These are phyloP conservation scores for Geotrypetes seraphini DNA, from an alignment of 2,797 vertebrate species.

Conservation along the genomic window DNA sequence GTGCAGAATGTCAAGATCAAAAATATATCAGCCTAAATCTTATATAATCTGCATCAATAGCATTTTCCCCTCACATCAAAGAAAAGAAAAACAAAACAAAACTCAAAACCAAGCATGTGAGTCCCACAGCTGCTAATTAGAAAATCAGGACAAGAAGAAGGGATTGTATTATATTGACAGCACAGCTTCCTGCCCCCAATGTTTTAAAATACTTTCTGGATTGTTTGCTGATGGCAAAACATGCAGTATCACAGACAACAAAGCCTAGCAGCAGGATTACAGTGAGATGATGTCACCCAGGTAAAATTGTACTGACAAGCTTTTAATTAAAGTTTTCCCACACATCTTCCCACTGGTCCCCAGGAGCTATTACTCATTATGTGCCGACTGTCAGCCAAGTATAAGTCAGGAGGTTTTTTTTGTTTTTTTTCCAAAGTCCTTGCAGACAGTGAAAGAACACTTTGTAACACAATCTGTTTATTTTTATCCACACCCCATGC, in stretches of 20 bases:
- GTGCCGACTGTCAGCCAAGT: slow-evolving; percentile 63
- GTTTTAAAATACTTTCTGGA: slow-evolving; percentile 55
- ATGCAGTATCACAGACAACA: slow-evolving; percentile 59
- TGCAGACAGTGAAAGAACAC: slow-evolving; percentile 67
- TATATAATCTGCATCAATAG: too few relatives aligned
- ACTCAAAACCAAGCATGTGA: too few relatives aligned
- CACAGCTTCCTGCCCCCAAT: slow-evolving; percentile 16
- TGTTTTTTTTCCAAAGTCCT: slow-evolving; percentile 64
- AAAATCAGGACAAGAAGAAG: slow-evolving; percentile 49
- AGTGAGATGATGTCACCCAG: slow-evolving; percentile 74
- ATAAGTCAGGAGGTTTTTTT: slow-evolving; percentile 64
- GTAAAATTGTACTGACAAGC: slow-evolving; percentile 80
- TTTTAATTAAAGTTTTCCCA: slow-evolving; percentile 94
- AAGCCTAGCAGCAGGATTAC: slow-evolving; percentile 61
- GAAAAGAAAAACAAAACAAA: too few relatives aligned
- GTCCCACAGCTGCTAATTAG: slow-evolving; percentile 48
- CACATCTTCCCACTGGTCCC: slow-evolving; percentile 64
- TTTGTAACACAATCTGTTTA: slow-evolving; percentile 75
- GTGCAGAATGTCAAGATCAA: too few relatives aligned
- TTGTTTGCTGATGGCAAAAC: slow-evolving; percentile 66
- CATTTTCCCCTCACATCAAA: too few relatives aligned
- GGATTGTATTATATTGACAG: slow-evolving; percentile 37
- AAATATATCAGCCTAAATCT: too few relatives aligned
- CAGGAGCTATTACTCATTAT: slow-evolving; percentile 68
- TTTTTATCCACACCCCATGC: slow-evolving; percentile 44